Conservation (phyloP, 2,888 invertebrate genomes). For the Tanypteryx hageni region DNA sequence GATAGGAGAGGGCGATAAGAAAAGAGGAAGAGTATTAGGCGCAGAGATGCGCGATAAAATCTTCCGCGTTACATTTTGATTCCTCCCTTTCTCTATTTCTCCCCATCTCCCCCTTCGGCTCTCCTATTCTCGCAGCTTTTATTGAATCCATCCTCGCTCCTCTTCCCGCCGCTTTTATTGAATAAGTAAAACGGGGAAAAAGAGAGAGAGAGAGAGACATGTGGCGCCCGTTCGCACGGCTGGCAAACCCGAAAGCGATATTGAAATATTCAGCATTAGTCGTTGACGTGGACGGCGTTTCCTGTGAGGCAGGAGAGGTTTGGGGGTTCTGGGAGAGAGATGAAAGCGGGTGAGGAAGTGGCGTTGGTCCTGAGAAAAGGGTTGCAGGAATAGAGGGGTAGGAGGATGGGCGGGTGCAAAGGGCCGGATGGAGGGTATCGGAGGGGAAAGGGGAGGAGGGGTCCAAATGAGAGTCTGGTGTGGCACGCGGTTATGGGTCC, state of each 20-base stretch:
- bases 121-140: not conserved
- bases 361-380: not conserved
- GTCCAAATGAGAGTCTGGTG: too few relatives aligned
- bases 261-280: constrained; percentile 43
- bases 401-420: not conserved
- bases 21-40: not conserved
- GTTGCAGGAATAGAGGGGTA: not conserved
- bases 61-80: not conserved
- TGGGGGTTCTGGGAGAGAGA: too few relatives aligned
- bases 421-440: not conserved
- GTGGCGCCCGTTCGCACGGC: not conserved
- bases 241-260: not conserved
- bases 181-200: too few relatives aligned
- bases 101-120: not conserved
- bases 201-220: not conserved
- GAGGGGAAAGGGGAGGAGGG: not conserved
- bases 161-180: too few relatives aligned
- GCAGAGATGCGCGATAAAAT: not conserved
- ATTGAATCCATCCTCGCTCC: too few relatives aligned
- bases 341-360: too few relatives aligned
- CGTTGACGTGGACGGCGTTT: not conserved
- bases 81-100: not conserved
- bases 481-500: too few relatives aligned
- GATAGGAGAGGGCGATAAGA: not conserved
- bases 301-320: not conserved